A percentile compares a stretch with the other conserved stretches of the same genome.
These are phyloP conservation scores for Torymus auratus DNA, from an alignment of 2,888 invertebrate species.

Conservation along the genomic window DNA sequence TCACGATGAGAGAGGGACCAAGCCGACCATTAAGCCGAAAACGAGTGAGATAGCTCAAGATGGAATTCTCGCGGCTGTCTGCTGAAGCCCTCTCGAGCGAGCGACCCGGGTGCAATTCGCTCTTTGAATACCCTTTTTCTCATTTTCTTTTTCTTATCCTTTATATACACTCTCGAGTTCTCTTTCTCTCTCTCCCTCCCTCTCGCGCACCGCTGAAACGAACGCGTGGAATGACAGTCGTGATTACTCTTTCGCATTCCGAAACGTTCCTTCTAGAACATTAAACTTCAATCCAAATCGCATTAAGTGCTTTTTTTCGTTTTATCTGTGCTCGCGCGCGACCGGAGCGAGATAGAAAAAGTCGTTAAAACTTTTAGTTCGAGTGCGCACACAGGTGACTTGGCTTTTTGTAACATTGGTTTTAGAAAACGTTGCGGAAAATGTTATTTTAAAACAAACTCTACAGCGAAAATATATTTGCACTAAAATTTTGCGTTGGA, in stretches of 20 bases:
- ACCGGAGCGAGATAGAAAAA: constrained; percentile 30
- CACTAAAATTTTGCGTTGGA: no score
- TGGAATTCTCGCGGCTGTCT: constrained; percentile 37
- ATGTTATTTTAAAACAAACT: no score
- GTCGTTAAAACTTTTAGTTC: constrained; percentile 39
- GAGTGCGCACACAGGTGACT: constrained; percentile 7
- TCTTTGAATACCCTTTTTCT: constrained; percentile 55
- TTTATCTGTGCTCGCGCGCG: constrained; percentile 24
- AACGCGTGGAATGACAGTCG: constrained; percentile 63
- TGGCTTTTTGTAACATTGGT: not conserved
- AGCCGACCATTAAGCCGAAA: constrained; percentile 48
- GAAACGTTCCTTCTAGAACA: constrained; percentile 61
- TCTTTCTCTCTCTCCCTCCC: constrained; percentile 6
- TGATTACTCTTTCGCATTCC: constrained; percentile 68
- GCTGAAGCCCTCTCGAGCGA: constrained; percentile 17
- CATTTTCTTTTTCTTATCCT: constrained; percentile 51
- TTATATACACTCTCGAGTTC: constrained; percentile 24
- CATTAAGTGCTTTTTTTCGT: constrained; percentile 48
- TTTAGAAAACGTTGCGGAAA: not conserved
- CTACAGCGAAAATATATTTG: no score
- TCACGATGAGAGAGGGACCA: not conserved
- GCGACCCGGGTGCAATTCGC: constrained; percentile 46
- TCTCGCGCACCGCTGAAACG: constrained; percentile 38
- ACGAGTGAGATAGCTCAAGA: constrained; percentile 56
- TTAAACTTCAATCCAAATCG: constrained; percentile 58